A percentile compares a stretch with the other conserved stretches of the same genome.
phyloP scores from a whole-genome alignment of 2,797 vertebrate species.

The Lindbergichthys nudifrons region DNA sequence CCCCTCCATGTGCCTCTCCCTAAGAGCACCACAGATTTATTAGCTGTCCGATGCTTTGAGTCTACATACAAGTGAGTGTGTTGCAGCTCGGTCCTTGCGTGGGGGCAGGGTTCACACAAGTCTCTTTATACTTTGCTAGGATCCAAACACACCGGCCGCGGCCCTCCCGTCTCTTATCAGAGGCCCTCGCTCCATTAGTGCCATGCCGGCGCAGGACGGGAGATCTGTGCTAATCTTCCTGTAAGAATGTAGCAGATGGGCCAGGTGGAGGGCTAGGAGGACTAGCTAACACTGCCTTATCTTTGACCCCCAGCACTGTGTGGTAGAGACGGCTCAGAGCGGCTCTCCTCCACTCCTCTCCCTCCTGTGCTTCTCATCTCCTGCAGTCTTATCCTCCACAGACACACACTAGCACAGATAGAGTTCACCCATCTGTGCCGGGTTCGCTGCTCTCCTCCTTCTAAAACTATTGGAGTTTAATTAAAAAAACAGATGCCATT shows the following conservation, averaged over 20 bases:
- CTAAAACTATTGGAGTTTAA: slow-evolving; percentile 63
- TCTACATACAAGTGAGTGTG: slow-evolving; percentile 48
- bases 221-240: slow-evolving; percentile 83
- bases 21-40: slow-evolving; percentile 77
- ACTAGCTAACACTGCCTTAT: slow-evolving; percentile 71
- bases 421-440: slow-evolving; percentile 73
- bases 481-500: slow-evolving; percentile 65
- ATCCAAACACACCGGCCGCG: slow-evolving; percentile 68
- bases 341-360: slow-evolving; percentile 75
- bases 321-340: slow-evolving; percentile 80
- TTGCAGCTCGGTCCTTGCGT: slow-evolving; percentile 72
- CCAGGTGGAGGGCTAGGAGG: slow-evolving; percentile 82
- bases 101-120: slow-evolving; percentile 76
- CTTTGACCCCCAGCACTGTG: slow-evolving; percentile 78
- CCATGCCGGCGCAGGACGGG: slow-evolving; percentile 81
- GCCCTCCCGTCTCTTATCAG: slow-evolving; percentile 84
- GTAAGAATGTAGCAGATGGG: slow-evolving; percentile 83
- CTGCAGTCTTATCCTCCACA: slow-evolving; percentile 63
- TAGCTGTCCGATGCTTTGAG: slow-evolving; percentile 67
- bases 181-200: slow-evolving; percentile 86
- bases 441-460: slow-evolving; percentile 61
- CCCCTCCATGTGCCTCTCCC: slow-evolving; percentile 66
- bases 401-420: slow-evolving; percentile 57
- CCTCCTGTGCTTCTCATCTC: slow-evolving; percentile 71
- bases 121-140: slow-evolving; percentile 75